Percentiles rank a stretch among this genome's conserved stretches.
phyloP scores from a whole-genome alignment of 2,797 vertebrate species.

The Crocidura indochinensis region DNA sequence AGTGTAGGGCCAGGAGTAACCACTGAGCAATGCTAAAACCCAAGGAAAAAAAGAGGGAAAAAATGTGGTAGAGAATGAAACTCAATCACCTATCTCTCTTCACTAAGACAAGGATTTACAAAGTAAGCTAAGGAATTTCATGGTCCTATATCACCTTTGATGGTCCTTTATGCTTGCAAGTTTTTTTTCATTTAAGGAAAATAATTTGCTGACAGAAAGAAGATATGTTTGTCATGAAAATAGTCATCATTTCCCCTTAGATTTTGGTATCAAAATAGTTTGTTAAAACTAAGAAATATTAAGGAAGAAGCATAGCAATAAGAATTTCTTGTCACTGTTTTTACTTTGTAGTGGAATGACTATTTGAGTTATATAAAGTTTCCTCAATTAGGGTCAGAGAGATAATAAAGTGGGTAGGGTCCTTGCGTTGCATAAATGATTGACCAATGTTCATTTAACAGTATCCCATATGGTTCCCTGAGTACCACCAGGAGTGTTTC shows the following conservation, averaged over 20 bases:
- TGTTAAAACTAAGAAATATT: not conserved
- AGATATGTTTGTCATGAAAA: not conserved
- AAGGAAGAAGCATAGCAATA: not conserved
- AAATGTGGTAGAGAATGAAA: not conserved
- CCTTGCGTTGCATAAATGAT: too few species aligned
- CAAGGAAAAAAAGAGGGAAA: too few species aligned
- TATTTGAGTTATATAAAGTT: constrained; percentile 28
- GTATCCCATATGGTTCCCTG: too few species aligned
- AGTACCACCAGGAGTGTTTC: too few species aligned
- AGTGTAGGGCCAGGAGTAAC: too few species aligned
- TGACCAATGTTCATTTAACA: too few species aligned
- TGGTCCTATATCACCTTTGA: not conserved
- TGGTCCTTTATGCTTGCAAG: not conserved
- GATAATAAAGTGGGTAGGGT: too few species aligned
- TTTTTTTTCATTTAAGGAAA: not conserved
- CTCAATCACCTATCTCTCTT: not conserved
- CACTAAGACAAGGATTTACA: not conserved
- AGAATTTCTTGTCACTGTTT: not conserved
- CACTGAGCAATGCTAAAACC: too few species aligned
- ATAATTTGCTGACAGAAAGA: not conserved
- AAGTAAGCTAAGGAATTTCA: not conserved
- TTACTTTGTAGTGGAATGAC: not conserved
- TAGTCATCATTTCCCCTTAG: not conserved
- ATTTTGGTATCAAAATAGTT: constrained; percentile 20
- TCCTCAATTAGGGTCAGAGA: not conserved